Evolutionary conservation across 2,888 invertebrate genomes (phyloP), one percentile per base, ranked within the genome.

Genomic region (Ctena decussata): DNA sequence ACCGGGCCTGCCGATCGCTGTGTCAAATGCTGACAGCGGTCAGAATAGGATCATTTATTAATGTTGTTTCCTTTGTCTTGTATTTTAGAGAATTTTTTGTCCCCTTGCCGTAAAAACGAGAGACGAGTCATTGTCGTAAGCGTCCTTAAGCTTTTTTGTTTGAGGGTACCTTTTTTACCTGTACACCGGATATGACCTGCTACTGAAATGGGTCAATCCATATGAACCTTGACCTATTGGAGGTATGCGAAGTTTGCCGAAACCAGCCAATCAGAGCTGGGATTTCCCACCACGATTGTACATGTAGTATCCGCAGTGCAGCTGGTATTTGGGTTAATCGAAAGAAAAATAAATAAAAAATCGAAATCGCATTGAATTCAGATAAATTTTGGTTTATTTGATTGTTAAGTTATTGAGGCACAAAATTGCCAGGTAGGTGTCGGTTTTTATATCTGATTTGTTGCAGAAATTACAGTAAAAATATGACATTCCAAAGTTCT

Each of bases 291-390:
- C 70, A 46, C 53, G 77, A 76, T 69, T 80, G 85, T 87, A 84
- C 80, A 82, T 82, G 86, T 79, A 76, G 32, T 77, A 39, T 35
- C 24, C 77, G 53, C 32, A 41, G 65, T 30, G 49, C 27, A 57
- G 2, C 57, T 57, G 57, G 11, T 35, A 35, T 35, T 65, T 65
- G 65, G 65, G 65, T 65, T 65, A 65, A 65, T 65, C 82, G 71
- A 80, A 69, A 57, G 77, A 80, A 87, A 82, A 82, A 80, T 77
- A 77, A 82, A 77, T 77, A 84, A 87, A 82, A 82, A 77, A 82
- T 82, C 53, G 72, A 65, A 77, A 65, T 24, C 39, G 27, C 11
- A 3, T 32, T 35, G 53, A 60, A 39, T 71, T n/a, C n/a, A 0
- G 8, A n/a, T 24, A 73, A 73, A 73, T 8, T 21, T 44, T 24